phyloP scores from a whole-genome alignment of 2,113 vertebrate species.

The Malurus cyaneus region DNA sequence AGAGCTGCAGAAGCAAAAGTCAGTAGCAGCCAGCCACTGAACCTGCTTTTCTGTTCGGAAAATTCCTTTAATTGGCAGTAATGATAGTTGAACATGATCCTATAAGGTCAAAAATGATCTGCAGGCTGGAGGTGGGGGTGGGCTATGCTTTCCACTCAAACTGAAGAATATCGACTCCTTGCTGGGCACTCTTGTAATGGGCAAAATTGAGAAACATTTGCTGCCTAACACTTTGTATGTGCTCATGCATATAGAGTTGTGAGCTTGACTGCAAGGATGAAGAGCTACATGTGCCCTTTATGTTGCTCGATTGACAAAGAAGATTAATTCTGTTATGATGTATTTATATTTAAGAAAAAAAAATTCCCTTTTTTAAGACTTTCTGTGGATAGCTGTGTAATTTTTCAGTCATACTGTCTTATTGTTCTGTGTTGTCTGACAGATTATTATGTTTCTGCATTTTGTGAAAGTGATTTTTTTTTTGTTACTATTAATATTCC shows the following conservation, averaged over 20 bases:
- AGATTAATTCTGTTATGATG: neutral
- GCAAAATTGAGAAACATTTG: slow-evolving; percentile 13
- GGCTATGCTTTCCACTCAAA: neutral
- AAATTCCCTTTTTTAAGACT: neutral
- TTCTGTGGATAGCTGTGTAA: neutral
- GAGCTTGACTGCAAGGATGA: neutral
- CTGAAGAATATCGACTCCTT: neutral
- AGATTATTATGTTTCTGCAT: neutral
- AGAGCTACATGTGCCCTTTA: neutral
- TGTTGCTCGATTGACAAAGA: neutral
- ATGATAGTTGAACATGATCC: neutral
- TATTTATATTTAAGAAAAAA: neutral
- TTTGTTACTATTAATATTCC: neutral
- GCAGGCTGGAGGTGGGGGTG: neutral
- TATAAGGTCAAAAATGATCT: neutral
- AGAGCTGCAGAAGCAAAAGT: neutral
- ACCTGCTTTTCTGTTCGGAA: neutral
- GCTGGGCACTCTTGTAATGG: neutral
- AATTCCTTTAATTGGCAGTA: neutral
- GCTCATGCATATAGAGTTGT: neutral
- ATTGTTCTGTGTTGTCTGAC: neutral
- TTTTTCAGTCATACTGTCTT: neutral
- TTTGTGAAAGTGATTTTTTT: neutral
- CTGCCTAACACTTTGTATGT: neutral
- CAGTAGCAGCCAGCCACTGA: neutral